Evolutionary conservation across 2,113 vertebrate species (phyloP), one percentile per base, ranked within the genome.

Genomic region (Synchiropus splendidus): DNA sequence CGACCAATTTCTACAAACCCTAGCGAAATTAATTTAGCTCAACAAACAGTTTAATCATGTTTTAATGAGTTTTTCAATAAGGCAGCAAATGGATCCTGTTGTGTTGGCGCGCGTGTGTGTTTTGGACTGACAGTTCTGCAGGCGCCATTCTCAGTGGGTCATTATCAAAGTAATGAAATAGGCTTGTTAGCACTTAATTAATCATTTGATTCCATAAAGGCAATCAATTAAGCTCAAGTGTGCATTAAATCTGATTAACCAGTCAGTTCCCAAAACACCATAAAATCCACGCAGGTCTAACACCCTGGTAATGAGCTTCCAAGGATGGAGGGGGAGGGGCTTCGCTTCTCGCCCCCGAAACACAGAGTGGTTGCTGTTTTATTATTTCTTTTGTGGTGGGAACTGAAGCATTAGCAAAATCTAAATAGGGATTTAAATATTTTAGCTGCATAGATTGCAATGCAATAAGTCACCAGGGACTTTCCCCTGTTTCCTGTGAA

Each of bases 191-290:
- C 58, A 50, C 68, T 75, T 84, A 80, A 84, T 83, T 85, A 85
- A 83, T 85, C 70, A 84, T 84, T 82, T 84, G 54, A 72, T 78
- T 75, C 74, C 72, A 78, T 81, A 79, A 81, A 85, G 70, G 57
- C 79, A 80, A 84, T 82, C 77, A 79, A 82, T 85, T 85, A 82
- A 76, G 70, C 67, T 77, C 84, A 82, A 83, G 76, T 83, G 74
- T 75, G 78, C 74, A 81, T 78, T 84, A 84, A 81, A 82, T 82
- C 76, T 78, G 75, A 84, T 85, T 84, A 83, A 81, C 73, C 69
- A 77, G 78, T 82, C 79, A 73, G 75, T 79, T 82, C 78, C 78
- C 75, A 83, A 81, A 83, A 82, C 81, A 78, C 72, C 63, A 82
- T 79, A 79, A 80, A 83, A 83, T 73, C 64, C 69, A 75, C 35